These are phyloP conservation scores for Sylvilagus bachmani DNA, from an alignment of 2,113 vertebrate genomes.

Conservation along the genomic window DNA sequence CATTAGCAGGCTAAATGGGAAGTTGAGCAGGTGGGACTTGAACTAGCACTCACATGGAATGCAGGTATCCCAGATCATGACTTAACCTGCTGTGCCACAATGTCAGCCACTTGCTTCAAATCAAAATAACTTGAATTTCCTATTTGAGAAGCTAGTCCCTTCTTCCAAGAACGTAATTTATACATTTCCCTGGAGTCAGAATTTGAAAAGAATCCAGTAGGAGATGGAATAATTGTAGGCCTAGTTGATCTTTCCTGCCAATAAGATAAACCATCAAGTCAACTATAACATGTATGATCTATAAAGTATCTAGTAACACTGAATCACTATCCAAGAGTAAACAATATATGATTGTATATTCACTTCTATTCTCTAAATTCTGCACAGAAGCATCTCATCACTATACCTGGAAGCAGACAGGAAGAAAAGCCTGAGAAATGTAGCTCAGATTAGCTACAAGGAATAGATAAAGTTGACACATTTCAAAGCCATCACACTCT, in stretches of 20 bases:
- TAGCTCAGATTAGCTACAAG: not conserved
- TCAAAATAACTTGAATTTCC: not conserved
- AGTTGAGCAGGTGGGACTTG: too few relatives aligned
- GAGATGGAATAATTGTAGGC: too few relatives aligned
- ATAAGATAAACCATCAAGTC: not conserved
- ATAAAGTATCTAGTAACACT: not conserved
- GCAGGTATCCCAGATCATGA: too few relatives aligned
- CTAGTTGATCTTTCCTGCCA: not conserved
- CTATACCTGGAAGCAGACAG: not conserved
- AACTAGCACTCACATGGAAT: too few relatives aligned
- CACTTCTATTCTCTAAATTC: not conserved
- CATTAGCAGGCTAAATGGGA: too few relatives aligned
- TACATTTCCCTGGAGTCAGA: not conserved
- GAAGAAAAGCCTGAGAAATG: not conserved
- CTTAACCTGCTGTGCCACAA: too few relatives aligned
- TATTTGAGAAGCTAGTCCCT: not conserved
- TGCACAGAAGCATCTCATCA: not conserved
- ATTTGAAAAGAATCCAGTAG: not conserved
- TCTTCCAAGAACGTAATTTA: not conserved
- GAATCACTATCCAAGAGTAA: not conserved
- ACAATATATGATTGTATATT: not conserved
- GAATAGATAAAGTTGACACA: not conserved
- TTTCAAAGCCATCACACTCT: not conserved
- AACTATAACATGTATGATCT: not conserved
- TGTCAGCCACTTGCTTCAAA: too few relatives aligned